phyloP scores from a whole-genome alignment of 2,888 invertebrate genomes.

The Pseudococcus jackbeardsleyi region DNA sequence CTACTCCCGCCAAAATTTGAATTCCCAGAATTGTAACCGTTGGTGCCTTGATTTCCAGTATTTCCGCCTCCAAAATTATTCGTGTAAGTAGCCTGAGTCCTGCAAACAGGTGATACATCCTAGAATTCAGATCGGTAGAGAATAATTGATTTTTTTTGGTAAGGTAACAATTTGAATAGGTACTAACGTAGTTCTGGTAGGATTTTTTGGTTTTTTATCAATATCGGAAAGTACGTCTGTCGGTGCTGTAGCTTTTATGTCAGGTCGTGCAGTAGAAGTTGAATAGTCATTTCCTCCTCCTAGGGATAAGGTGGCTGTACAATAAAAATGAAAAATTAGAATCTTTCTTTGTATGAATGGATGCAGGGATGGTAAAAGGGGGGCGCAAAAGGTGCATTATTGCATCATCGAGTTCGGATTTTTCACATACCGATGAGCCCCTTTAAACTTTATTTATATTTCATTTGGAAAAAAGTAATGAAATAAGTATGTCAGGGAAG shows the following conservation, averaged over 20 bases:
- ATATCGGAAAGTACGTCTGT: slow-evolving; percentile 49
- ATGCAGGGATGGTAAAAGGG: too few species aligned
- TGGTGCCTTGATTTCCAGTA: slow-evolving; percentile 1
- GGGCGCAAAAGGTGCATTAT: too few species aligned
- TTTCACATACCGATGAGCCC: too few species aligned
- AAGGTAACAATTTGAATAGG: not conserved
- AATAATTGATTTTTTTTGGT: not conserved
- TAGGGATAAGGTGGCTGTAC: not conserved
- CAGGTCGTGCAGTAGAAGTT: slow-evolving; percentile 39
- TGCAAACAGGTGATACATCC: not conserved
- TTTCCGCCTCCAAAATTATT: slow-evolving; percentile 17
- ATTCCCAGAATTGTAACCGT: not conserved
- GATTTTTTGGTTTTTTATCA: slow-evolving; percentile 25
- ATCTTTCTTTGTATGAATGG: not conserved
- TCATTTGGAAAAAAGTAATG: too few species aligned
- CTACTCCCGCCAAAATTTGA: not conserved
- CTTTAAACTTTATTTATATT: too few species aligned
- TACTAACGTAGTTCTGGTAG: slow-evolving; percentile 17
- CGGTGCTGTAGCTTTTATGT: slow-evolving; percentile 32
- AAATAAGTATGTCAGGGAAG: too few species aligned
- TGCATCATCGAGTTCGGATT: too few species aligned
- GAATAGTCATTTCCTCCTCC: not conserved
- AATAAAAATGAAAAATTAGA: not conserved
- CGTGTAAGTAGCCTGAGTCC: not conserved
- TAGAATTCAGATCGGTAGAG: not conserved